Base-by-base conservation (phyloP, 2,113 vertebrate genomes). In the Hiodon tergisus region DNA sequence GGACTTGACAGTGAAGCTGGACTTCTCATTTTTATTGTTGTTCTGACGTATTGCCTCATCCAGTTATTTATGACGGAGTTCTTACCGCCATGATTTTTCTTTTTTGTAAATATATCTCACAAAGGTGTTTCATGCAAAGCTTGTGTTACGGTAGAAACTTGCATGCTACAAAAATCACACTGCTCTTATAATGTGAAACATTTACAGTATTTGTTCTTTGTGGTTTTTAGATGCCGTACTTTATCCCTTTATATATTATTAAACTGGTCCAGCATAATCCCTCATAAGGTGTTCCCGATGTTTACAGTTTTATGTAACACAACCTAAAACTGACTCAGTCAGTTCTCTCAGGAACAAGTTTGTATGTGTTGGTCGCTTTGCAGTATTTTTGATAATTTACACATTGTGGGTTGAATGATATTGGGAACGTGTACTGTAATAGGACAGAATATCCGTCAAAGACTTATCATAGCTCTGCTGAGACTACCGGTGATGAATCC, bases 1-100 rank as follows among this genome's bases (percentile, higher is more conserved):
- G 46, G 16, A 52, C 71, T 82, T 79, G 75, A 55, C 67, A 69
- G 78, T 82, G 88, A 88, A 90, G 89, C 88, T 87, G 89, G 89
- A 85, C 88, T 90, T 89, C 88, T 83, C 58, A 77, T 69, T 65
- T 65, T 79, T 71, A 65, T 46, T 53, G 31, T 62, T 61, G 50
- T 75, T 71, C 50, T 0, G 60, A 82, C 55, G 74, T 78, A 66
- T 65, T 59, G 54, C 54, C 55, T 77, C 31, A 14, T 9, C n/a
- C 71, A 17, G 16, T 69, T 59, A 57, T 72, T 72, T 72, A 67
- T 67, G 48, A 72, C 58, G 9, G 8, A 9, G 68, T 10, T 13
- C 4, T 10, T 72, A 31, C 62, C 6, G 59, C 62, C 59, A 52
- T 61, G 71, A 52, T 52, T 72, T 31, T 62, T 72, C 61, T 14